Evolutionary conservation across 2,797 vertebrate species (phyloP).

Genomic region (Sebastes diaconus): DNA sequence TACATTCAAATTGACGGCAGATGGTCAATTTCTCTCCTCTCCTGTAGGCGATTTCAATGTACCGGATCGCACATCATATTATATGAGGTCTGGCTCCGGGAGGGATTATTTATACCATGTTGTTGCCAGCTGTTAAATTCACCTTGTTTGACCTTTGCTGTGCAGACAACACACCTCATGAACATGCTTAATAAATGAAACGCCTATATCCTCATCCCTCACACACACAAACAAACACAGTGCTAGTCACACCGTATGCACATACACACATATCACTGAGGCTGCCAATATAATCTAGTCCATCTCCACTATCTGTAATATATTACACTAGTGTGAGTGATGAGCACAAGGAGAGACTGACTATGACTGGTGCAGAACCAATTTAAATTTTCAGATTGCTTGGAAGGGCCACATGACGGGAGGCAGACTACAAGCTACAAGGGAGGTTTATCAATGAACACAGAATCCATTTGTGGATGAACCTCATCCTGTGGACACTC

Average conservation of each 20-base stretch:
- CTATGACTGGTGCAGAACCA: conserved; percentile 70
- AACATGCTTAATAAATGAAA: conserved; percentile 57
- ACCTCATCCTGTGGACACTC: conserved; percentile 55
- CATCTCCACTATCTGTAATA: conserved; percentile 52
- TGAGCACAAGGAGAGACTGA: conserved; percentile 45
- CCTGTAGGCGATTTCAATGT: conserved; percentile 66
- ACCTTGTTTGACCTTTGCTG: conserved; percentile 72
- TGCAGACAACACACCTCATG: conserved; percentile 51
- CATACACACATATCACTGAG: conserved; percentile 25
- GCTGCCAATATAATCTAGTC: conserved; percentile 50
- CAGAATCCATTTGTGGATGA: conserved; percentile 70
- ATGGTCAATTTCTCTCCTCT: conserved; percentile 69
- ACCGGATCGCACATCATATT: conserved; percentile 47
- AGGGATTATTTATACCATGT: conserved; percentile 57
- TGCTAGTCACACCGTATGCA: neutral
- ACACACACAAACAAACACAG: conserved; percentile 14
- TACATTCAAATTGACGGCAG: conserved; percentile 65
- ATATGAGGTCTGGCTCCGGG: conserved; percentile 48
- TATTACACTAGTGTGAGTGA: conserved; percentile 50
- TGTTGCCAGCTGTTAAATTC: conserved; percentile 65
- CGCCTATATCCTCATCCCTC: conserved; percentile 20
- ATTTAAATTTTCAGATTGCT: conserved; percentile 77
- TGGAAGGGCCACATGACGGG: conserved; percentile 36
- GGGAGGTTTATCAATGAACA: conserved; percentile 71
- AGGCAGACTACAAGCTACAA: conserved; percentile 32